Percentiles rank a stretch among this genome's conserved stretches.
Evolutionary conservation across 2,888 invertebrate species (phyloP).

Genomic region (Myopa tessellatipennis): DNA sequence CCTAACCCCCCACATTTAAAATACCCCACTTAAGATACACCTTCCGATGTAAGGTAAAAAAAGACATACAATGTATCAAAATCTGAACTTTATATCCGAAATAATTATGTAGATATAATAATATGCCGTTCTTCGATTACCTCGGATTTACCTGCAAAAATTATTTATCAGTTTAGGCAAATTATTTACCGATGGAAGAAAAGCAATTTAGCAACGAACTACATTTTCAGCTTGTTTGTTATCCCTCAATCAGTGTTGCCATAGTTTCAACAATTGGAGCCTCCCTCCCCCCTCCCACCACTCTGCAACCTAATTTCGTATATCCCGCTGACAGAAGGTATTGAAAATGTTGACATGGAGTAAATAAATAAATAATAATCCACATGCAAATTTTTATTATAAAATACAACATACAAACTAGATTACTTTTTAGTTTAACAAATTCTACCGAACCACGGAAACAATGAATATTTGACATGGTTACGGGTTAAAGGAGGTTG

Average conservation of each 20-base stretch:
- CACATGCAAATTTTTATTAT: slow-evolving; percentile 15
- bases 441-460: slow-evolving; percentile 23
- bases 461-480: neutral
- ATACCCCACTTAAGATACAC: too few relatives aligned
- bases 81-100: too few relatives aligned
- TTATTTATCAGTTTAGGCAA: neutral
- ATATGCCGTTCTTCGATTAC: too few relatives aligned
- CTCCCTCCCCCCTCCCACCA: neutral
- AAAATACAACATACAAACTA: neutral
- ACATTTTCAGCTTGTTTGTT: too few relatives aligned
- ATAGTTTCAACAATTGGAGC: neutral
- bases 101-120: too few relatives aligned
- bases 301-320: neutral
- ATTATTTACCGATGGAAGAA: neutral
- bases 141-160: too few relatives aligned
- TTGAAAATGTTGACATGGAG: slow-evolving; percentile 22
- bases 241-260: neutral
- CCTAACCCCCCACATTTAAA: too few relatives aligned
- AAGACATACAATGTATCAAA: too few relatives aligned
- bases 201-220: neutral
- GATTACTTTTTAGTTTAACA: neutral
- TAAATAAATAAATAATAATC: slow-evolving; percentile 34
- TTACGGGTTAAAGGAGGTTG: neutral
- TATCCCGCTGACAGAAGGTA: neutral
- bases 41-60: too few relatives aligned